These are phyloP conservation scores for Luperina testacea DNA, from an alignment of 2,888 invertebrate species.

Conservation along the genomic window DNA sequence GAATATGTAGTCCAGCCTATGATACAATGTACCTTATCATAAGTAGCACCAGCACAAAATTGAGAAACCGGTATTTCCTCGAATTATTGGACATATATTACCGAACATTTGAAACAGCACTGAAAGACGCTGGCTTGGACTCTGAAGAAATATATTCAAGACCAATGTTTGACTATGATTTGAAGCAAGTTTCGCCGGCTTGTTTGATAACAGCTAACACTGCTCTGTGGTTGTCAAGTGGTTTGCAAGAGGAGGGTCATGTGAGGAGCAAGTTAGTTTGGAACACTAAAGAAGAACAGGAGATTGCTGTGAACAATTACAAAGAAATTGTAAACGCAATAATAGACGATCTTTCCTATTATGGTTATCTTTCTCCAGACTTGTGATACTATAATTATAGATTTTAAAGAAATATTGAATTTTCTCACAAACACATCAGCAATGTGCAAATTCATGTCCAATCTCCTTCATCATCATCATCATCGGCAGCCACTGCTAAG, in stretches of 20 bases:
- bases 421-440: neutral
- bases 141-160: constrained; percentile 73
- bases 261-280: constrained; percentile 80
- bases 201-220: constrained; percentile 84
- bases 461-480: neutral
- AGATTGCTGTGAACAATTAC: constrained; percentile 74
- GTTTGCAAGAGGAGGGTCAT: constrained; percentile 85
- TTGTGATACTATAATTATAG: constrained; percentile 1
- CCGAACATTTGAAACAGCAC: constrained; percentile 70
- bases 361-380: constrained; percentile 70
- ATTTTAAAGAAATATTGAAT: neutral
- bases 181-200: constrained; percentile 79
- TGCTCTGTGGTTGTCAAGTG: constrained; percentile 82
- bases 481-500: neutral
- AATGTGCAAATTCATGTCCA: neutral
- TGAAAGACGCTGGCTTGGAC: constrained; percentile 69
- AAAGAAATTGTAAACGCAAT: constrained; percentile 76
- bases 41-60: constrained; percentile 76
- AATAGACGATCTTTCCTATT: constrained; percentile 78
- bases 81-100: constrained; percentile 79
- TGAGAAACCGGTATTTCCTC: constrained; percentile 72
- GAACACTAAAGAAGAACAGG: constrained; percentile 73
- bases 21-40: constrained; percentile 82
- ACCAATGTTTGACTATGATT: constrained; percentile 76
- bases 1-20: constrained; percentile 81